Percentiles rank a stretch among this genome's conserved stretches.
Conservation (phyloP, 2,797 vertebrate species). For the Stomatorhinus walkeri region DNA sequence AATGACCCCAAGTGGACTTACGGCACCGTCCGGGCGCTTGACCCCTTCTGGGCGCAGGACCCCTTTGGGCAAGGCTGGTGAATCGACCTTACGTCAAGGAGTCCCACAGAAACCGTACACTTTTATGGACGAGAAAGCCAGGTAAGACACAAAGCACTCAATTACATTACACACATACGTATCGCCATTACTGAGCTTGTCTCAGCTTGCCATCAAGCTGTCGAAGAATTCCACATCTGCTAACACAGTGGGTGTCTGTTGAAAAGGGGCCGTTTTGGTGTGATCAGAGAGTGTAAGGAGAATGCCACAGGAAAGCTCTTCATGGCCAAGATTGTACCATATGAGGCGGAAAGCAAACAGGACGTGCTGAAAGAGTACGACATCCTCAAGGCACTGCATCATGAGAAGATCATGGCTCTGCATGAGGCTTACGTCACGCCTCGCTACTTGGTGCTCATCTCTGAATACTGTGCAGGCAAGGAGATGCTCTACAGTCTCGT, state of each 20-base stretch:
- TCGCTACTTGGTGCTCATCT: constrained; percentile 91
- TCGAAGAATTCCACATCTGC: not conserved
- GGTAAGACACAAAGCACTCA: constrained; percentile 57
- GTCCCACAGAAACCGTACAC: constrained; percentile 96
- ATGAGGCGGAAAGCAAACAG: constrained; percentile 78
- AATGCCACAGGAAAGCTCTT: constrained; percentile 88
- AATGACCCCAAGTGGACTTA: constrained; percentile 48
- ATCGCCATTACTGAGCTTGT: not conserved
- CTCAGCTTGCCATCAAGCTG: not conserved
- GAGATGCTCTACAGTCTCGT: constrained; percentile 90
- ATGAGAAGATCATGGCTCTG: constrained; percentile 85
- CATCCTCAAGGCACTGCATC: constrained; percentile 87
- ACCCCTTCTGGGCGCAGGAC: constrained; percentile 63
- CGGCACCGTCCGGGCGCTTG: constrained; percentile 54
- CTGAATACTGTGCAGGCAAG: constrained; percentile 85
- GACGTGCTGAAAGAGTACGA: constrained; percentile 88
- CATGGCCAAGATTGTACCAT: constrained; percentile 94
- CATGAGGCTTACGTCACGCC: constrained; percentile 96
- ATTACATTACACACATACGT: not conserved
- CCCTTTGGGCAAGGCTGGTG: constrained; percentile 54
- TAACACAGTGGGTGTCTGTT: not conserved
- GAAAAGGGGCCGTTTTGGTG: constrained; percentile 84
- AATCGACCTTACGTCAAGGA: constrained; percentile 75
- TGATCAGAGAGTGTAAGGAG: constrained; percentile 89
- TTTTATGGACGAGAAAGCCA: constrained; percentile 95